These are phyloP conservation scores for Lordiphosa stackelbergi DNA, from an alignment of 1,140 invertebrate species.

Conservation along the genomic window DNA sequence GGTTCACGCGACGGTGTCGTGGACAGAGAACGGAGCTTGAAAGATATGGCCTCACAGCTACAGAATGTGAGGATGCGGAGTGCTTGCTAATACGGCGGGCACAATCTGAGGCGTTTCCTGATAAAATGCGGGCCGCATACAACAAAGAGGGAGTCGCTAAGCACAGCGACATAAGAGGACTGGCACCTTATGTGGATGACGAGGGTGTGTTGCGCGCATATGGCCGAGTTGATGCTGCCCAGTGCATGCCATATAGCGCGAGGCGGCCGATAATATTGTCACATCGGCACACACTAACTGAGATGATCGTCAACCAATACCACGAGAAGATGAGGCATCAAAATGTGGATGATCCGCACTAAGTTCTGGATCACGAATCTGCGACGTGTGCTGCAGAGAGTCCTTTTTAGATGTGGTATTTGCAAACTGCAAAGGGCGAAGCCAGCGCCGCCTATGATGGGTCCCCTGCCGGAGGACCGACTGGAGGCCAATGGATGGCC, in stretches of 20 bases:
- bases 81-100: no score
- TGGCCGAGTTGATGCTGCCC: conserved; percentile 4
- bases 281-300: conserved; percentile 1
- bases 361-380: conserved; percentile 12
- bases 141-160: neutral
- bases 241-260: conserved; percentile 11
- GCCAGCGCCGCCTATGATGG: neutral
- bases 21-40: neutral
- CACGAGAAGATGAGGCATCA: conserved; percentile 8
- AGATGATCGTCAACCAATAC: conserved; percentile 1
- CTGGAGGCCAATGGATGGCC: conserved; percentile 2
- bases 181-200: neutral
- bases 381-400: neutral
- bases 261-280: conserved; percentile 8
- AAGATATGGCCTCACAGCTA: neutral
- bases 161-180: conserved; percentile 4
- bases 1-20: neutral
- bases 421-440: neutral
- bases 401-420: neutral
- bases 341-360: conserved; percentile 1
- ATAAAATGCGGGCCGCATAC: neutral
- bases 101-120: neutral
- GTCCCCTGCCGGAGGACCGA: conserved; percentile 2
- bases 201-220: conserved; percentile 1
- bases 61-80: no score